Evolutionary conservation across 2,797 vertebrate genomes (phyloP).

Genomic region (Mareca strepera): DNA sequence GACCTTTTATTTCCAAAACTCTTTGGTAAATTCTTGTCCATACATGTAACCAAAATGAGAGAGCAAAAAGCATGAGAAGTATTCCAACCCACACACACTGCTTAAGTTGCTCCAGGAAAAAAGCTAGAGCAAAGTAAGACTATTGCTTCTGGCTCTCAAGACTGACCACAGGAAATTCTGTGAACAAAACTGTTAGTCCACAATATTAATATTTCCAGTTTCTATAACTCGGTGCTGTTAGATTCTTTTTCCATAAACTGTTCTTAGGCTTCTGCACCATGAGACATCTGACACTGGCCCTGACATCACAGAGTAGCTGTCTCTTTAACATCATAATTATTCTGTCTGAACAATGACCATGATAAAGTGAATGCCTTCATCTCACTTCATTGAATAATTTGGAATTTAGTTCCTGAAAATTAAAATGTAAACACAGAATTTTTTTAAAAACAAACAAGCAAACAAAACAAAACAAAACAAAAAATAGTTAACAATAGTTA

Average conservation of each 20-base stretch:
- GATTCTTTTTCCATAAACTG: background rate
- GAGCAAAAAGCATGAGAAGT: fast-evolving
- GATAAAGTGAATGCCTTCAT: background rate
- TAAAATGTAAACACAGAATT: background rate
- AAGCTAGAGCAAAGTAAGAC: background rate
- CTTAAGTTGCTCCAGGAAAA: background rate
- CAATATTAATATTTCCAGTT: background rate
- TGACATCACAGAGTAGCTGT: background rate
- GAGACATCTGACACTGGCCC: background rate
- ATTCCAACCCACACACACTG: background rate
- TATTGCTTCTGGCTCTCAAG: background rate
- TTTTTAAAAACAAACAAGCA: background rate
- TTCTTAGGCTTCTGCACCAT: background rate
- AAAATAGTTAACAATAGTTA: background rate
- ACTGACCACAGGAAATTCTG: background rate
- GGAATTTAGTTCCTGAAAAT: background rate
- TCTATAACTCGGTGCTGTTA: background rate
- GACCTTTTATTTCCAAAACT: background rate
- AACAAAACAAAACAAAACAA: too few species aligned
- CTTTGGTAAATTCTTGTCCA: background rate
- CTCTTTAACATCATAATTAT: background rate
- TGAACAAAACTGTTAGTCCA: background rate
- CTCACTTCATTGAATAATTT: background rate
- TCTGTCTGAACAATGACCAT: background rate
- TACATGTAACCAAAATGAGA: background rate